Conservation (phyloP, 2,888 invertebrate species). For the Pollenia angustigena region DNA sequence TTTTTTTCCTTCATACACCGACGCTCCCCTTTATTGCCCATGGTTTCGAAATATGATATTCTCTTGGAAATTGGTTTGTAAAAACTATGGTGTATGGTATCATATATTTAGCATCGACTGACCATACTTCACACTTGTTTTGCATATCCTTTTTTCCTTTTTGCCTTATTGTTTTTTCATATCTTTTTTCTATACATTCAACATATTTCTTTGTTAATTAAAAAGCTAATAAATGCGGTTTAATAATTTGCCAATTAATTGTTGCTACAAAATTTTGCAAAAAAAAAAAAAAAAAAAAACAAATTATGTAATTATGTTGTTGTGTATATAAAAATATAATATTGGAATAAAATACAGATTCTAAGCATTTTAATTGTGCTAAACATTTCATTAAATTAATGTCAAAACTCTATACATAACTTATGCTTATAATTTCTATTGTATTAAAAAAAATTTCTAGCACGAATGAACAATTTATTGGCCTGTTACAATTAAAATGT, state of each 20-base stretch:
- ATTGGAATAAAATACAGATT: constrained; percentile 4
- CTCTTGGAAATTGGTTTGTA: too few relatives aligned
- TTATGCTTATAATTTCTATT: neutral
- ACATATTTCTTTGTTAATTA: constrained; percentile 11
- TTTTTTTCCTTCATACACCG: too few relatives aligned
- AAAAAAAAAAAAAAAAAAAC: neutral
- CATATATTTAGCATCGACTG: too few relatives aligned
- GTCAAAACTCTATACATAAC: constrained; percentile 3
- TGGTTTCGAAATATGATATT: too few relatives aligned
- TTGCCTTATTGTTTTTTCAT: neutral
- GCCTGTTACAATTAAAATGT: too few relatives aligned
- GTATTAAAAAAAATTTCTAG: neutral
- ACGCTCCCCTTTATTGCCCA: too few relatives aligned
- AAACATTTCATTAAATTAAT: constrained; percentile 20
- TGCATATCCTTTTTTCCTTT: neutral
- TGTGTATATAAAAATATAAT: neutral
- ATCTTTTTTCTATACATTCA: neutral
- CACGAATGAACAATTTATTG: too few relatives aligned
- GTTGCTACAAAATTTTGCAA: neutral
- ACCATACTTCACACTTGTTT: neutral
- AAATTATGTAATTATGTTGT: neutral
- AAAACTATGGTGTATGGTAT: too few relatives aligned
- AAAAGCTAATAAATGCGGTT: constrained; percentile 25
- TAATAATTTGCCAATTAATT: constrained; percentile 44
- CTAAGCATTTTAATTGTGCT: constrained; percentile 20